Evolutionary conservation across 2,113 vertebrate genomes (phyloP).

Genomic region (Rostratula benghalensis): DNA sequence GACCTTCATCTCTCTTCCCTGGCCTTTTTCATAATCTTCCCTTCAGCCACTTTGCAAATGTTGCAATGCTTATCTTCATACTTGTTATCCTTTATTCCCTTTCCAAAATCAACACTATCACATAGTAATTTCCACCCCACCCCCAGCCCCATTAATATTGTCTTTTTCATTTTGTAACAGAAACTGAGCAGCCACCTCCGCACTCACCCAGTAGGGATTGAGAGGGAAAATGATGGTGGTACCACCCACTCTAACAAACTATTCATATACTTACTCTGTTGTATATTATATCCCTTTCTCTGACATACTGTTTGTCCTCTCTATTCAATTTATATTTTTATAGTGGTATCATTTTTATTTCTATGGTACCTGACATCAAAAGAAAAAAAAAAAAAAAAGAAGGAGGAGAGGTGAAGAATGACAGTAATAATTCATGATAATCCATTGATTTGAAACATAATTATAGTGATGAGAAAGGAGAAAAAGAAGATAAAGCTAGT

Average conservation of each 20-base stretch:
- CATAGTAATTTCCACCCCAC: background rate
- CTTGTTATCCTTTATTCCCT: background rate
- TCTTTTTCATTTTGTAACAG: background rate
- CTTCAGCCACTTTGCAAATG: background rate
- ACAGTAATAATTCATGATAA: background rate
- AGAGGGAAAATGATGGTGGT: background rate
- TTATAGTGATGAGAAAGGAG: background rate
- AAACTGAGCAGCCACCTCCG: background rate
- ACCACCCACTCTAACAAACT: background rate
- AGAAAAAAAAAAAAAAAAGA: background rate
- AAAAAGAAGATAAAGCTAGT: background rate
- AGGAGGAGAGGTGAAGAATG: background rate
- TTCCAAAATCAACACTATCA: background rate
- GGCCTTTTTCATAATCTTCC: background rate
- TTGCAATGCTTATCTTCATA: background rate
- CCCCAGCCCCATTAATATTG: background rate
- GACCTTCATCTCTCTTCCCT: background rate
- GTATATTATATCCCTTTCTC: background rate
- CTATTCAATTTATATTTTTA: background rate
- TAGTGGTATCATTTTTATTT: background rate
- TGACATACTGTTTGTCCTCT: background rate
- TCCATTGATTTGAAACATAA: background rate
- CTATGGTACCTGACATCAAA: background rate
- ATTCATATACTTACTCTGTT: background rate
- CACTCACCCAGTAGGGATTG: fast-evolving